Conservation (phyloP, 2,888 invertebrate genomes). For the Drosophila nr. perissopoda region DNA sequence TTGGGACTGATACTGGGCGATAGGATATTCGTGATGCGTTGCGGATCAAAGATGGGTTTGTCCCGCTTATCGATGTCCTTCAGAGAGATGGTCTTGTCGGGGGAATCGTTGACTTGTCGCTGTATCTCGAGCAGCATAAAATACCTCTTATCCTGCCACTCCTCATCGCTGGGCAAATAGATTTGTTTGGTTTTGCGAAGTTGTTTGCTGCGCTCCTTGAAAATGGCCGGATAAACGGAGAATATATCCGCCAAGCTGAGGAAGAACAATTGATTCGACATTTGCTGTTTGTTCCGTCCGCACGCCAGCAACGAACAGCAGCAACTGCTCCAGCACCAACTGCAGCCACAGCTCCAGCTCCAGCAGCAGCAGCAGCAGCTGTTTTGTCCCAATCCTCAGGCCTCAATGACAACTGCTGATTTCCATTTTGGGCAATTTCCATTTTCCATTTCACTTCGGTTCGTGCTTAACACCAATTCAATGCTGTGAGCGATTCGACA, state of each 20-base stretch:
- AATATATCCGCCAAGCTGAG: slow-evolving; percentile 86
- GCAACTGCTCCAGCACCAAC: slow-evolving; percentile 37
- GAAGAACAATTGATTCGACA: slow-evolving; percentile 83
- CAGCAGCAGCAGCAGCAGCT: slow-evolving; percentile 12
- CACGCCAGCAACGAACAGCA: slow-evolving; percentile 50
- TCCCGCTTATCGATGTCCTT: slow-evolving; percentile 73
- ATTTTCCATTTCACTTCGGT: slow-evolving; percentile 62
- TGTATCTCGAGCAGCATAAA: slow-evolving; percentile 86
- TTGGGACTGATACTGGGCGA: slow-evolving; percentile 76
- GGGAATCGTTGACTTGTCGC: slow-evolving; percentile 84
- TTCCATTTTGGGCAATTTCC: slow-evolving; percentile 54
- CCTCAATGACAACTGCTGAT: slow-evolving; percentile 74
- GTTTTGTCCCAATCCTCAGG: slow-evolving; percentile 9
- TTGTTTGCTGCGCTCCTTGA: slow-evolving; percentile 87
- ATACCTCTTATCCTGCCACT: slow-evolving; percentile 87
- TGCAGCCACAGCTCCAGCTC: not conserved
- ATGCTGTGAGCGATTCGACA: slow-evolving; percentile 65
- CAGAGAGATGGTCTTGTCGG: slow-evolving; percentile 77
- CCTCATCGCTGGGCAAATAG: slow-evolving; percentile 86
- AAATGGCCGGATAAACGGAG: slow-evolving; percentile 88
- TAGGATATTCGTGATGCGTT: slow-evolving; percentile 65
- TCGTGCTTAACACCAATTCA: slow-evolving; percentile 83
- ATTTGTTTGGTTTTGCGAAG: slow-evolving; percentile 84
- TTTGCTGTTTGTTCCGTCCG: slow-evolving; percentile 58
- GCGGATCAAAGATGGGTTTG: slow-evolving; percentile 79